Base-by-base conservation (phyloP, 2,888 invertebrate genomes). In the Drosophila ezoana region DNA sequence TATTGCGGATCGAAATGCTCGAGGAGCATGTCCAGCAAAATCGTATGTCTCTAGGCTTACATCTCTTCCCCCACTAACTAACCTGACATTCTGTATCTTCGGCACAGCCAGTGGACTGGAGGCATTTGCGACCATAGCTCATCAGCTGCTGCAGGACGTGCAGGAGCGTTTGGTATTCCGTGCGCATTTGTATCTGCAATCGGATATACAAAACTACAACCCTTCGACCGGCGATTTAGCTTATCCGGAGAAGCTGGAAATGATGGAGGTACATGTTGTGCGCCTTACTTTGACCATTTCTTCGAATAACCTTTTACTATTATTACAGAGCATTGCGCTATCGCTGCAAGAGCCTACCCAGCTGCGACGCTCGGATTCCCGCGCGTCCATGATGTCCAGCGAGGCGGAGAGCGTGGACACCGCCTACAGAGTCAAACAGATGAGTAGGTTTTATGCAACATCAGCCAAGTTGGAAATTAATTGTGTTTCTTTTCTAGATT, bases 141-240 rank as follows among this genome's bases (percentile, higher is more conserved):
- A 95, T 56, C 97, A 98, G 87, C 93, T 99, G 78, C 93, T 98
- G 47, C 96, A 97, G 91, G 99, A 99, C 93, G 97, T 98, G 6
- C 98, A 99, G 91, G 99, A 99, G 92, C 93, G 99, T 57, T 94
- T 99, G 40, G 99, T 99, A 38, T 99, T 98, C 92, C 95, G 99
- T 51, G 97, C 98, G 0, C 97, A 98, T 93, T 95, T 99, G 79
- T 99, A 98, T 92, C 95, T 99, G 69, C 95, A 97, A 58, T 95
- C 96, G 1, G 99, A 99, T 92, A 97, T 99, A 79, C 93, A 97
- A 65, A 94, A 95, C 79, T 97, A 97, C 91, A 95, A 96, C 71
- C 97, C 99, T 0, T 98, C 98, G 11, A 95, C 96, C 4, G 99
- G 99, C 0, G 99, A 99, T 93, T 94, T 99, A 69, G 98, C 99